Evolutionary conservation across 2,888 invertebrate species (phyloP).

Genomic region (Pocota personata): DNA sequence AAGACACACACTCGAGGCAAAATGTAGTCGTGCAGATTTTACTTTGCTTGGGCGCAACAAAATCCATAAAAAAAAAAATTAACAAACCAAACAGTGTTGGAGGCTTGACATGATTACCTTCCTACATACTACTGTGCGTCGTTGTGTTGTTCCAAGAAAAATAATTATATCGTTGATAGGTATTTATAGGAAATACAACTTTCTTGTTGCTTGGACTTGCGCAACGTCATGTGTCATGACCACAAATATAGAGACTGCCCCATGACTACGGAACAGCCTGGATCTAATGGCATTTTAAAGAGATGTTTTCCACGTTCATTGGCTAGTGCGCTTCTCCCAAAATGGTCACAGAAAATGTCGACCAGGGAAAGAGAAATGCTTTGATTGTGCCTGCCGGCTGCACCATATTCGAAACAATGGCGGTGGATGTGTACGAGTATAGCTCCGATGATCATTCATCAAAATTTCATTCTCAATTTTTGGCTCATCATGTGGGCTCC

Average conservation of each 20-base stretch:
- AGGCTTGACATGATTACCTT: conserved; percentile 68
- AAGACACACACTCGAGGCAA: conserved; percentile 41
- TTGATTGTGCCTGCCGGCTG: not conserved
- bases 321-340: conserved; percentile 26
- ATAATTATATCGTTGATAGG: conserved; percentile 63
- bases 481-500: conserved; percentile 32
- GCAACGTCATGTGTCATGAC: conserved; percentile 56
- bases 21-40: conserved; percentile 37
- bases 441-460: conserved; percentile 18
- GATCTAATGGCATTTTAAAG: conserved; percentile 57
- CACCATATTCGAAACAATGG: conserved; percentile 30
- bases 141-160: conserved; percentile 35
- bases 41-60: conserved; percentile 12
- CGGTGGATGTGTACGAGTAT: not conserved
- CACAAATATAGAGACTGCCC: not conserved
- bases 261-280: conserved; percentile 26
- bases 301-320: conserved; percentile 50
- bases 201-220: conserved; percentile 54
- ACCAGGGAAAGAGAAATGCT: conserved; percentile 58
- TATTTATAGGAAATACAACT: conserved; percentile 68
- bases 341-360: conserved; percentile 54
- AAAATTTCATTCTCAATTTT: not conserved
- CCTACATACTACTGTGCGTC: conserved; percentile 10
- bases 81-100: conserved; percentile 58
- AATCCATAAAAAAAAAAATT: conserved; percentile 65